These are phyloP conservation scores for Cirrhinus molitorella DNA, from an alignment of 2,797 vertebrate genomes.

Conservation along the genomic window DNA sequence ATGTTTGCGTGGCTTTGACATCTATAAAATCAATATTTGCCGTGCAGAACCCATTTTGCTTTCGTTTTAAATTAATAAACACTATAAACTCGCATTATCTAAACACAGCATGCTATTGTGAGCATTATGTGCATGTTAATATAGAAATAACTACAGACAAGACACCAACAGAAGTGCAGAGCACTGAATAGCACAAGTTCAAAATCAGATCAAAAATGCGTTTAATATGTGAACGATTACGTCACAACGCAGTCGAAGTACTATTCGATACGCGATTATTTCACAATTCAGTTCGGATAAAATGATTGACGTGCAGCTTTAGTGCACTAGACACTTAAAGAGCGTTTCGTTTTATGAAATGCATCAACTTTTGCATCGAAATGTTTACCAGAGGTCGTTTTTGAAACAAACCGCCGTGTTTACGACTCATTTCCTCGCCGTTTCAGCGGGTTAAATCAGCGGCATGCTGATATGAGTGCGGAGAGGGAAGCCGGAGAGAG, in stretches of 20 bases:
- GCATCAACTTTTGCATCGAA: background rate
- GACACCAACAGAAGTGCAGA: background rate
- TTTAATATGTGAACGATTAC: background rate
- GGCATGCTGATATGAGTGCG: slow-evolving; percentile 65
- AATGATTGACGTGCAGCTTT: background rate
- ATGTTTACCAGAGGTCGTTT: background rate
- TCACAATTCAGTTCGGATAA: background rate
- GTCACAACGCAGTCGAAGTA: background rate
- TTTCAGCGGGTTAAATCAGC: slow-evolving; percentile 44
- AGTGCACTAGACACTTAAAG: background rate
- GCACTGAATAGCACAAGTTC: background rate
- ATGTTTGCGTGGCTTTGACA: background rate
- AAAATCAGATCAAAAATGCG: background rate
- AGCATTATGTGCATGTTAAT: background rate
- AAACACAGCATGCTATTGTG: background rate
- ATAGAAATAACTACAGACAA: background rate
- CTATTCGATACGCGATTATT: background rate
- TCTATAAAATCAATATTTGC: slow-evolving; percentile 2
- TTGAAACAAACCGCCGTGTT: background rate
- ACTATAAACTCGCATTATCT: background rate
- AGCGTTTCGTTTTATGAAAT: background rate
- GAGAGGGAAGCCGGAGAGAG: slow-evolving; percentile 74
- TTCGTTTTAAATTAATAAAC: background rate
- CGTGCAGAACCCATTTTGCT: background rate
- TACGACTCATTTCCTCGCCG: background rate